A percentile compares a stretch with the other conserved stretches of the same genome.
Evolutionary conservation across 1,140 invertebrate genomes (phyloP).

Genomic region (Melitaea cinxia): DNA sequence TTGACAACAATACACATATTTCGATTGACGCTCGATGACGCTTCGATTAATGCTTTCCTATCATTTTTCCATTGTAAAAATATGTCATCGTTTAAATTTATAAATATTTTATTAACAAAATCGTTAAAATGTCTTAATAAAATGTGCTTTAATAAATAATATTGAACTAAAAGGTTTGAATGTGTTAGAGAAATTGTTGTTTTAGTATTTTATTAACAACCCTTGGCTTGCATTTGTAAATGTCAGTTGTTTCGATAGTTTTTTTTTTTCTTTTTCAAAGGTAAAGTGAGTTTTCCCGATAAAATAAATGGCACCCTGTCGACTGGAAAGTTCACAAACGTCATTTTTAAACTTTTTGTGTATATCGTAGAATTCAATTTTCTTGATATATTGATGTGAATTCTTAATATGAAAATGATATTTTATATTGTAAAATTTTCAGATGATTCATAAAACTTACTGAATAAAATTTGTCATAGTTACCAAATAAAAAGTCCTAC

Average conservation of each 20-base stretch:
- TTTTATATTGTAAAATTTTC: neutral
- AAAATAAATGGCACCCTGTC: conserved; percentile 27
- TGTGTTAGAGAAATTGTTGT: neutral
- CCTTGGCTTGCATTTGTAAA: conserved; percentile 8
- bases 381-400: neutral
- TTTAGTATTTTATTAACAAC: conserved; percentile 4
- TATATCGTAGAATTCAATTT: neutral
- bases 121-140: no score
- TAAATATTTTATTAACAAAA: no score
- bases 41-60: neutral
- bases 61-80: no score
- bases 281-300: conserved; percentile 5
- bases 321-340: conserved; percentile 20
- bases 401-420: no score
- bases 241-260: neutral
- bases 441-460: neutral
- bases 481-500: neutral
- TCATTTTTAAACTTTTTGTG: conserved; percentile 6
- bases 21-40: conserved; percentile 28
- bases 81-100: no score
- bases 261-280: neutral
- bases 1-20: no score
- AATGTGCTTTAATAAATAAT: no score
- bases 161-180: neutral
- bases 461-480: no score